Base-by-base conservation (phyloP, 2,797 vertebrate species). In the Bradypus variegatus region DNA sequence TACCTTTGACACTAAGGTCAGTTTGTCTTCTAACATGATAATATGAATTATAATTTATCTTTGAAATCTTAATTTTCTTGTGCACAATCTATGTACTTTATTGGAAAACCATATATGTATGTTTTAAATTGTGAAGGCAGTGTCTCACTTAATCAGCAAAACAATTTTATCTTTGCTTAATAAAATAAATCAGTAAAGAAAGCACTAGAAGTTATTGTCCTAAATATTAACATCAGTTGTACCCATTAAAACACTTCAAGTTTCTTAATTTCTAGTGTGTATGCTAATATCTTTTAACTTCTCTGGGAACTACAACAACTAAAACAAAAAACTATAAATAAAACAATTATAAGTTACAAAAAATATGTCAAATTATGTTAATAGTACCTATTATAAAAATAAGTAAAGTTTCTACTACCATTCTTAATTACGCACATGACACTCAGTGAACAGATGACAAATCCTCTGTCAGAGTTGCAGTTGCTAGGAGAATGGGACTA, bases 1-100 rank as follows among this genome's bases (percentile, higher is more conserved):
- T 76, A 18, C 60, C 70, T 88, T n/a, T 95, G 83, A 55, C 65
- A 79, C 45, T 90, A 81, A 87, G n/a, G 38, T 78, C 85, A 79
- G 2, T 76, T 70, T 88, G 65, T 90, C 85, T 93, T 92, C 38
- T 81, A 55, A 65, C 11, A 27, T 31, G 25, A 65, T 58, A 73
- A 6, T 89, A 27, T 79, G 69, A 86, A 12, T 86, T 94, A n/a
- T 67, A 60, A 55, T 88, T 89, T 93, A 64, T 77, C 72, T 82
- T 90, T 91, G 45, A 94, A 85, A 89, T 89, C 77, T 91, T 67
- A 80, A 87, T 82, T 91, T 27, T 91, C 92, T 93, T 88, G 80
- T 92, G 41, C 86, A 70, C 5, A 77, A n/a, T n/a, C 38, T 94
- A 2, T 91, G 2, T 86, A 55, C 58, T 87, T 94, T 45, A 76